These are phyloP conservation scores for Cacoxenus indagator DNA, from an alignment of 2,888 invertebrate genomes.

Conservation along the genomic window DNA sequence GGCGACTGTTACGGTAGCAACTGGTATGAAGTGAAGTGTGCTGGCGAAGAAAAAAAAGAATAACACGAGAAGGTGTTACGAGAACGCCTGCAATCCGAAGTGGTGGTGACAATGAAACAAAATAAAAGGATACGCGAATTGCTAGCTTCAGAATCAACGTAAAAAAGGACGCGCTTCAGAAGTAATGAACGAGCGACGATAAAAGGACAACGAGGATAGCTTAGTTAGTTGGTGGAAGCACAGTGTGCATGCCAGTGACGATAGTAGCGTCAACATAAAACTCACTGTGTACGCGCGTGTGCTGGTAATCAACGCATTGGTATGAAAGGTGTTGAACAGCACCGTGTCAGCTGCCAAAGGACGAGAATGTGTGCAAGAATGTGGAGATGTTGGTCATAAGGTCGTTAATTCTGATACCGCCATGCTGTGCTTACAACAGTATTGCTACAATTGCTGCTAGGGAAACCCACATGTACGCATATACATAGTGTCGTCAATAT, in stretches of 20 bases:
- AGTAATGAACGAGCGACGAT: neutral
- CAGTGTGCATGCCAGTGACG: no score
- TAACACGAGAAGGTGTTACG: no score
- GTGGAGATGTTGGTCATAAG: neutral
- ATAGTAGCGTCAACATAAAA: neutral
- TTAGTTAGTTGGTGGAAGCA: no score
- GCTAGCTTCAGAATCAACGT: neutral
- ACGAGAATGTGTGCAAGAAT: neutral
- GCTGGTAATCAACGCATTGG: neutral
- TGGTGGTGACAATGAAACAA: neutral
- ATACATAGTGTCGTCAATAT: conserved; percentile 2
- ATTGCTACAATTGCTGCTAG: conserved; percentile 30
- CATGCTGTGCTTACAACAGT: neutral
- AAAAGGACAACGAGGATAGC: neutral
- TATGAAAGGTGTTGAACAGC: neutral
- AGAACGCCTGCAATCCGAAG: neutral
- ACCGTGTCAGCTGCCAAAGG: neutral
- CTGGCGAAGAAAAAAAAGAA: no score
- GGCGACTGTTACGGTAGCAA: no score
- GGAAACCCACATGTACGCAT: conserved; percentile 5
- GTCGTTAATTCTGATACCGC: neutral
- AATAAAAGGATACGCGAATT: neutral
- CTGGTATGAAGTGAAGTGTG: neutral
- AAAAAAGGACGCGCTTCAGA: no score
- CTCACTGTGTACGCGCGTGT: neutral